Percentiles rank a stretch among this genome's conserved stretches.
phyloP scores from a whole-genome alignment of 2,888 invertebrate genomes.

The Capitulum mitella region DNA sequence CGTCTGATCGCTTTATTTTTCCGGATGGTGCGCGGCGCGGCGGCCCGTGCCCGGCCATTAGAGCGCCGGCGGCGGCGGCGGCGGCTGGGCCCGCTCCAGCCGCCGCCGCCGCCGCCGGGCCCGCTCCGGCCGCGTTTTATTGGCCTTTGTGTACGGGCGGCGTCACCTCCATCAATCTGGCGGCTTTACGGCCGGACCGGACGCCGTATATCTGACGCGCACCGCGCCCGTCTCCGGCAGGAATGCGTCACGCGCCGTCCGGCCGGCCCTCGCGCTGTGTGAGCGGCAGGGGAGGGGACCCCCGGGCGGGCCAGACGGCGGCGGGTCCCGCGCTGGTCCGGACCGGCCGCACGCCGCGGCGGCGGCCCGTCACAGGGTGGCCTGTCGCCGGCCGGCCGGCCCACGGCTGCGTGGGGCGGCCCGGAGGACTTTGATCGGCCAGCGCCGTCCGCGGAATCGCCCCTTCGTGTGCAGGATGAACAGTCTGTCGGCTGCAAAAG shows the following conservation, averaged over 20 bases:
- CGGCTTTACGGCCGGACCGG: neutral
- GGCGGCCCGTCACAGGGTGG: neutral
- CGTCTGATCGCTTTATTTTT: conserved; percentile 18
- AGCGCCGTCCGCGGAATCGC: neutral
- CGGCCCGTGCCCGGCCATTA: neutral
- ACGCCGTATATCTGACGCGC: neutral
- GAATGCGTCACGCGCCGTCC: neutral
- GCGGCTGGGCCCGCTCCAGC: neutral
- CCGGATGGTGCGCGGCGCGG: neutral
- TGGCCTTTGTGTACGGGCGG: conserved; percentile 14
- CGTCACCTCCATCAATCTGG: neutral
- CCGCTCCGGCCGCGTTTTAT: conserved; percentile 3
- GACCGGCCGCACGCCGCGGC: neutral
- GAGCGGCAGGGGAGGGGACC: neutral
- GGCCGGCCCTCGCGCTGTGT: too few relatives aligned
- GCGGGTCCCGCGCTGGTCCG: neutral
- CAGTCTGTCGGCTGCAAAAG: neutral
- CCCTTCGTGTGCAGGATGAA: neutral
- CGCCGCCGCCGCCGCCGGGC: neutral
- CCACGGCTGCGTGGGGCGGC: too few relatives aligned
- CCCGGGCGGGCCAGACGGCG: neutral
- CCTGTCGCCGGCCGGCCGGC: neutral
- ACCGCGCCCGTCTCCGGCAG: neutral
- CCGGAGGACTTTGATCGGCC: neutral
- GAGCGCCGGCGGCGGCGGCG: too few relatives aligned